Evolutionary conservation across 2,113 vertebrate genomes (phyloP), one percentile per base, ranked within the genome.

Genomic region (Maccullochella peelii): DNA sequence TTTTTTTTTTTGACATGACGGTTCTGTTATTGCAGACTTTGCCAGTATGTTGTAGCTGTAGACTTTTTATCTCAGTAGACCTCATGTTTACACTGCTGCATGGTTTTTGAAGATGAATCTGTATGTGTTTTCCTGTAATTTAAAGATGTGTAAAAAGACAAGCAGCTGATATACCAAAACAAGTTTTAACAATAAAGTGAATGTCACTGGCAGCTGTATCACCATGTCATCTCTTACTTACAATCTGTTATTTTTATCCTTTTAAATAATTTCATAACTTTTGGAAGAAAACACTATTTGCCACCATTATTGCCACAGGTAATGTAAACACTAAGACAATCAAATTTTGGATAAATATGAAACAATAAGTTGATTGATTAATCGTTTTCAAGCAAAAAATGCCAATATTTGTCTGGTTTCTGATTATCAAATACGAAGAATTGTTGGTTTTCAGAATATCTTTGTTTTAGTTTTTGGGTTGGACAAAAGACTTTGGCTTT

Each of bases 161-260:
- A 84, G 74, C 89, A 88, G 93, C 93, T 93, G 91, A 88, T 90
- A 93, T 77, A 95, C 94, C 95, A 95, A 95, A 95, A 93, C 55
- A 44, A 59, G 82, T 94, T 94, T 94, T 91, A 93, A 94, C 91
- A 95, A 94, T 95, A 95, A 95, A 93, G 85, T 86, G 87, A 92
- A 91, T 94, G 93, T 94, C 91, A 63, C n/a, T n/a, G 75, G 84
- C 83, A 82, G 88, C 79, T 80, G 72, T 69, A 62, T 69, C 66
- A 47, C 10, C 6, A 1, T 55, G 58, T 62, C 2, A 18, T 49
- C n/a, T 68, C 8, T 77, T 20, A 12, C 16, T 59, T 36, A 8
- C 16, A 18, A 2, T 73, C 8, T 0, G 9, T 47, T 20, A 44
- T 36, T 77, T 25, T 52, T 72, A 23, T 30, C 0, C 11, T 8